Evolutionary conservation across 2,113 vertebrate species (phyloP).

Genomic region (Axis porcinus): DNA sequence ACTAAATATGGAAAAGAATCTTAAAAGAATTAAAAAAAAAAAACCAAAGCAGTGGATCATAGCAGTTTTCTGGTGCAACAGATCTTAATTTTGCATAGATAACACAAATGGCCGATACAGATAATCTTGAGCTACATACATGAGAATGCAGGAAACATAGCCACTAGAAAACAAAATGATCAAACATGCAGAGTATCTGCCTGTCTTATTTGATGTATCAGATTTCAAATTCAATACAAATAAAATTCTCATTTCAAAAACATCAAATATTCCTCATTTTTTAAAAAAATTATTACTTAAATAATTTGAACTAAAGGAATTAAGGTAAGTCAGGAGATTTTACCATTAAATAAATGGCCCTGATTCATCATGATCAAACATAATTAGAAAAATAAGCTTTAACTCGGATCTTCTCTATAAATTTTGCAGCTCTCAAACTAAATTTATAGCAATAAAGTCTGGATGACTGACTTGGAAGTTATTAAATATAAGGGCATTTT

Average conservation of each 20-base stretch:
- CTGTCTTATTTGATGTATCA: background rate
- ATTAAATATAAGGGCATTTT: background rate
- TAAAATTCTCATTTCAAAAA: background rate
- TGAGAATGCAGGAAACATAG: background rate
- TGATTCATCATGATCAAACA: background rate
- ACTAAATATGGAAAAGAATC: conserved; percentile 51
- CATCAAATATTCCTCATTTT: background rate
- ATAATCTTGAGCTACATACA: background rate
- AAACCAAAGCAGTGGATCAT: background rate
- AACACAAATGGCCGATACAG: background rate
- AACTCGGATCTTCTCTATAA: background rate
- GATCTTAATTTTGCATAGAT: conserved; percentile 27
- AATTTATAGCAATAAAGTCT: background rate
- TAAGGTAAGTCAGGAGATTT: conserved; percentile 1
- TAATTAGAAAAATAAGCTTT: conserved; percentile 9
- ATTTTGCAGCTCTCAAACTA: conserved; percentile 4
- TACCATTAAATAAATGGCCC: background rate
- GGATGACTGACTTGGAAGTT: background rate
- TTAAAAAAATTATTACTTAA: background rate
- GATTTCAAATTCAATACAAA: conserved; percentile 29
- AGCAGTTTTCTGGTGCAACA: conserved; percentile 10
- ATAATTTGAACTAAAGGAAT: background rate
- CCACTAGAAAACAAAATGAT: background rate
- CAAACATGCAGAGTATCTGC: background rate
- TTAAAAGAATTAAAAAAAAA: background rate